Conservation (phyloP, 2,113 vertebrate genomes). For the Cyprinodon brontotheroides region DNA sequence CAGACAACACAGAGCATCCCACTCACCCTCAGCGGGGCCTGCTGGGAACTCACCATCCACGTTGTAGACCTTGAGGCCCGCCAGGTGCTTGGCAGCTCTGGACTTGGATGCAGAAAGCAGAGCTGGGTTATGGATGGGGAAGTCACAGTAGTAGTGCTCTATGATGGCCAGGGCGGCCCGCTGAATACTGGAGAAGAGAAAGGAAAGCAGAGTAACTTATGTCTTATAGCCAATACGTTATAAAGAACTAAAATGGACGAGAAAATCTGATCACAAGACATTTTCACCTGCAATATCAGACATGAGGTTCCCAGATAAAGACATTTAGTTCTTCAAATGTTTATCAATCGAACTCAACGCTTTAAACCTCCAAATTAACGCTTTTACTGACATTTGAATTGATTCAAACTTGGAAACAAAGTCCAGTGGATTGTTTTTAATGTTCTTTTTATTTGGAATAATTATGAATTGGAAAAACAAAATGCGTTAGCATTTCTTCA, state of each 20-base stretch:
- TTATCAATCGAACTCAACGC: no score
- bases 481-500: no score
- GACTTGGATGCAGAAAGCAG: slow-evolving; percentile 88
- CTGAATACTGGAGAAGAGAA: slow-evolving; percentile 84
- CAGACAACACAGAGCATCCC: slow-evolving; percentile 3
- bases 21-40: slow-evolving; percentile 65
- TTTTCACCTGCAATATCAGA: neutral
- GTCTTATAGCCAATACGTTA: neutral
- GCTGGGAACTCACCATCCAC: slow-evolving; percentile 87
- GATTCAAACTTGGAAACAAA: no score
- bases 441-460: no score
- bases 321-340: no score
- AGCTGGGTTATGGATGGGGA: slow-evolving; percentile 89
- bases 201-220: neutral
- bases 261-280: neutral
- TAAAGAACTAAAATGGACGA: neutral
- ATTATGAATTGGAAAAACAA: no score
- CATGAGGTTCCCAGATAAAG: neutral
- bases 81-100: slow-evolving; percentile 86
- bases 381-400: no score
- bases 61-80: slow-evolving; percentile 89
- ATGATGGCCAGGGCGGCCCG: slow-evolving; percentile 89
- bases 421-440: no score
- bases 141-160: slow-evolving; percentile 94
- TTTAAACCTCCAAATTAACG: no score